Conservation (phyloP, 2,888 invertebrate species). For the Eupsilia transversa region DNA sequence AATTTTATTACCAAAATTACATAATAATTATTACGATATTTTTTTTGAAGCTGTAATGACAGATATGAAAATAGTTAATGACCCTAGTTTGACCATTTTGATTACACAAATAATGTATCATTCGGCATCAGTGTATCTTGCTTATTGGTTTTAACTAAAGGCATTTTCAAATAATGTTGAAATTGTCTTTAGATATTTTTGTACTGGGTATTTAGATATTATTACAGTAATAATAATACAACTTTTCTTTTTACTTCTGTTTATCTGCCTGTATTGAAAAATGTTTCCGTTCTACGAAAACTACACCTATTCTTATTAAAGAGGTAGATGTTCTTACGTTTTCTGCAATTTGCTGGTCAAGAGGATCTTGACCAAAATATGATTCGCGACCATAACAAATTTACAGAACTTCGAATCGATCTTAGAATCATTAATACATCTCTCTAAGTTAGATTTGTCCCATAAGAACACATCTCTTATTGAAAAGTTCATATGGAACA, state of each 20-base stretch:
- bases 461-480: too few species aligned
- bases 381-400: too few species aligned
- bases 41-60: neutral
- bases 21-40: neutral
- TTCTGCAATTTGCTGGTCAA: too few species aligned
- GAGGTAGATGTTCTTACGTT: too few species aligned
- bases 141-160: slow-evolving; percentile 3
- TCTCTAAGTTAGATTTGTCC: too few species aligned
- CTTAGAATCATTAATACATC: too few species aligned
- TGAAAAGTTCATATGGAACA: too few species aligned
- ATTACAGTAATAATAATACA: neutral
- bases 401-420: too few species aligned
- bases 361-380: too few species aligned
- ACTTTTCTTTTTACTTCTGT: neutral
- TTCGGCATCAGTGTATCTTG: slow-evolving; percentile 50
- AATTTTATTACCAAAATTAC: neutral
- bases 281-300: neutral
- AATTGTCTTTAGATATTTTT: slow-evolving; percentile 3
- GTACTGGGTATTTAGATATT: slow-evolving; percentile 10
- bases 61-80: neutral
- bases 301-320: neutral
- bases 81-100: neutral
- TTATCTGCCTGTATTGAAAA: neutral
- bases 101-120: neutral
- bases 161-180: slow-evolving; percentile 12